These are phyloP conservation scores for Tetanocera ferruginea DNA, from an alignment of 2,888 invertebrate genomes.

Conservation along the genomic window DNA sequence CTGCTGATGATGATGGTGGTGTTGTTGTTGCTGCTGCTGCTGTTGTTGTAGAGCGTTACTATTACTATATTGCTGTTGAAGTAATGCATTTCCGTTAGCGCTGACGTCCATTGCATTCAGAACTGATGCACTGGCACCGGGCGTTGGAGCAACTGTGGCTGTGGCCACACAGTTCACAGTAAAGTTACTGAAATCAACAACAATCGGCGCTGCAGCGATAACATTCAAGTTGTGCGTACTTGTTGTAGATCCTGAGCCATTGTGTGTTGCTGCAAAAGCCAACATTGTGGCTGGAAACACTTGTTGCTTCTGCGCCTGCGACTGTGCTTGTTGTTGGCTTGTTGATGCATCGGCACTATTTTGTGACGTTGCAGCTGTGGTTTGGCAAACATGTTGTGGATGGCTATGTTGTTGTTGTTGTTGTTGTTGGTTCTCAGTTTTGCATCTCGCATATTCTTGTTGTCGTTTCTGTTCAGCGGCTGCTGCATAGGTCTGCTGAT, in stretches of 20 bases:
- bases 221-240: conserved; percentile 61
- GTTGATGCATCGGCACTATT: conserved; percentile 28
- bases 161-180: conserved; percentile 57
- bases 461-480: conserved; percentile 4
- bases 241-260: conserved; percentile 52
- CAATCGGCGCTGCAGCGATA: conserved; percentile 59
- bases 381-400: conserved; percentile 22
- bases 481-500: conserved; percentile 11
- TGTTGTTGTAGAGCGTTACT: conserved; percentile 26
- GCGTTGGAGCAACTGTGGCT: conserved; percentile 29
- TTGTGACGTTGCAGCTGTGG: conserved; percentile 35
- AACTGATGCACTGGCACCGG: conserved; percentile 13
- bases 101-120: conserved; percentile 2
- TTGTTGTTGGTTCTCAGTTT: conserved; percentile 45
- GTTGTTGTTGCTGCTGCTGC: conserved; percentile 34
- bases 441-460: conserved; percentile 5
- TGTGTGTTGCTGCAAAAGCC: conserved; percentile 47
- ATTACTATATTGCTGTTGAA: conserved; percentile 33
- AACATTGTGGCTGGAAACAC: conserved; percentile 47
- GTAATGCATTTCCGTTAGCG: not conserved
- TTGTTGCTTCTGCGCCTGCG: conserved; percentile 49
- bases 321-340: conserved; percentile 37
- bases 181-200: conserved; percentile 62
- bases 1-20: conserved; percentile 41
- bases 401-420: conserved; percentile 37